Evolutionary conservation across 1,140 invertebrate species (phyloP).

Genomic region (Listronotus oregonensis): DNA sequence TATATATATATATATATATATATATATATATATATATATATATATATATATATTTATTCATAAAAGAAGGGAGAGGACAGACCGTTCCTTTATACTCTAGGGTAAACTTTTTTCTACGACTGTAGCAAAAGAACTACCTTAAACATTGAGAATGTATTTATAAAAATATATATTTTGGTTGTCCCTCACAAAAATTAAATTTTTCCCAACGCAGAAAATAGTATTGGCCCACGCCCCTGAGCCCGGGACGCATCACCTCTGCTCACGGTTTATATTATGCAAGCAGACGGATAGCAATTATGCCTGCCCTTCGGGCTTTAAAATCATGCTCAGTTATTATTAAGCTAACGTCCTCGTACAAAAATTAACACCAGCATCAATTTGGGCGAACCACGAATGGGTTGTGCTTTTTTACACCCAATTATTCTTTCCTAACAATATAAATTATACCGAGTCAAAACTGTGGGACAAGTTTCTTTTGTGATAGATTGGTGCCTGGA

Average conservation of each 20-base stretch:
- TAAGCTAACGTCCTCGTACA: conserved; percentile 29
- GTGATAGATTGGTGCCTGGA: too few relatives aligned
- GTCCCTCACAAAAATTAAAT: not conserved
- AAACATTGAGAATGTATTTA: too few relatives aligned
- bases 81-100: too few relatives aligned
- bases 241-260: conserved; percentile 26
- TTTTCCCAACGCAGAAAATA: conserved; percentile 14
- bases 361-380: conserved; percentile 33
- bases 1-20: too few relatives aligned
- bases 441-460: conserved; percentile 8
- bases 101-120: too few relatives aligned
- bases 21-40: too few relatives aligned
- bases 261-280: conserved; percentile 34
- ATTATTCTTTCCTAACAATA: conserved; percentile 22
- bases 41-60: too few relatives aligned
- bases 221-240: conserved; percentile 23
- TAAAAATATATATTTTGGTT: too few relatives aligned
- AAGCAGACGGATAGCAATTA: conserved; percentile 33
- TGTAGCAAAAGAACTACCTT: too few relatives aligned
- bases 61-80: too few relatives aligned
- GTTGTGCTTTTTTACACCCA: conserved; percentile 30
- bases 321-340: conserved; percentile 33
- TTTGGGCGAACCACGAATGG: conserved; percentile 12
- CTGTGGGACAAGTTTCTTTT: too few relatives aligned
- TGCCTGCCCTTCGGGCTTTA: conserved; percentile 26